phyloP scores from a whole-genome alignment of 1,140 invertebrate genomes.

The Homalodisca vitripennis region DNA sequence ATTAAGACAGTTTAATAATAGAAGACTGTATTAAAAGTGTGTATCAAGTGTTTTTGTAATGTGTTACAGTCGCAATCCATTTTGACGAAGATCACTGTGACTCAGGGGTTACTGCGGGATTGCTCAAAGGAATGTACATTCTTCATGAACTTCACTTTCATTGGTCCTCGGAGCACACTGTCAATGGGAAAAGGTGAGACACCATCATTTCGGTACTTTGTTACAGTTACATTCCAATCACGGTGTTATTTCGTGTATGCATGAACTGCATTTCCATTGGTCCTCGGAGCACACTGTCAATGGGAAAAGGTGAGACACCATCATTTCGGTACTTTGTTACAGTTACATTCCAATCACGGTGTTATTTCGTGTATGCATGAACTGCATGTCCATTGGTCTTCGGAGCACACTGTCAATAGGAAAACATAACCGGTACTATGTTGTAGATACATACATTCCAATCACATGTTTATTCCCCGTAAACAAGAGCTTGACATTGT shows the following conservation, averaged over 20 bases:
- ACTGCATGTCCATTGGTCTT: slow-evolving; percentile 77
- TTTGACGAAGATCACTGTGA: slow-evolving; percentile 31
- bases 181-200: slow-evolving; percentile 55
- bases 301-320: slow-evolving; percentile 50
- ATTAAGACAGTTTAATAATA: no score
- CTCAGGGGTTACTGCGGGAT: slow-evolving; percentile 44
- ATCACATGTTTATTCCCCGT: no score
- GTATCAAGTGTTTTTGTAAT: neutral
- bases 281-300: slow-evolving; percentile 72
- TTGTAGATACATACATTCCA: no score
- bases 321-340: no score
- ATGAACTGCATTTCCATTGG: slow-evolving; percentile 79
- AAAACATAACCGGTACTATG: no score
- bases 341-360: no score
- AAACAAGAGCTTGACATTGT: slow-evolving; percentile 70
- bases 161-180: slow-evolving; percentile 74
- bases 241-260: no score
- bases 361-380: no score
- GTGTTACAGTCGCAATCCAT: slow-evolving; percentile 11
- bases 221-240: no score
- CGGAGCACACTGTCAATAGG: slow-evolving; percentile 69
- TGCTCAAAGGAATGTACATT: slow-evolving; percentile 54
- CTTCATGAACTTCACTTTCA: slow-evolving; percentile 75
- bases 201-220: no score
- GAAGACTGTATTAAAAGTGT: no score